Evolutionary conservation across 1,140 invertebrate species (phyloP).

Genomic region (Brachionus sp.): DNA sequence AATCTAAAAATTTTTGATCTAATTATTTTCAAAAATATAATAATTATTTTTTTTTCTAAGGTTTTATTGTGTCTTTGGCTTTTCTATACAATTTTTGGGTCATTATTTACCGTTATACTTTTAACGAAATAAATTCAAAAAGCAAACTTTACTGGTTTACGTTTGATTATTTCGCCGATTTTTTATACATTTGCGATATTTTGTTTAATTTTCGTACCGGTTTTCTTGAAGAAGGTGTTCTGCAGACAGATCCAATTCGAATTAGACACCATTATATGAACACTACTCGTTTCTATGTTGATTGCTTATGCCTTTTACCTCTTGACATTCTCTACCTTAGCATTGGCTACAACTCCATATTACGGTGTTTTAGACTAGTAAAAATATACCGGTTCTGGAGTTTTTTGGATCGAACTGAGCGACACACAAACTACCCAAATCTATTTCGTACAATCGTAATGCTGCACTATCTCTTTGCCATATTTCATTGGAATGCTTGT

Average conservation of each 20-base stretch:
- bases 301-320: constrained; percentile 91
- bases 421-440: constrained; percentile 97
- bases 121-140: constrained; percentile 72
- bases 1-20: too few species aligned
- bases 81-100: constrained; percentile 97
- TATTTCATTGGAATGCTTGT: constrained; percentile 99
- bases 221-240: constrained; percentile 88
- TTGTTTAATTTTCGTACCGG: constrained; percentile 94
- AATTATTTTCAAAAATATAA: constrained; percentile 52
- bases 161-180: constrained; percentile 91
- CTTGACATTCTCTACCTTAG: constrained; percentile 96
- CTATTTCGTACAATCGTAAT: constrained; percentile 84
- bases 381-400: constrained; percentile 98
- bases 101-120: constrained; percentile 95
- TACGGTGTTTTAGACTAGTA: constrained; percentile 90
- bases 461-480: constrained; percentile 91
- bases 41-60: constrained; percentile 70
- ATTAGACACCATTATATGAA: constrained; percentile 95
- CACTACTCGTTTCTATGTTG: constrained; percentile 96
- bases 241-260: constrained; percentile 89
- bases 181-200: constrained; percentile 91
- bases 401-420: constrained; percentile 94
- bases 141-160: constrained; percentile 90
- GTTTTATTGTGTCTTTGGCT: constrained; percentile 80
- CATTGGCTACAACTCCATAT: constrained; percentile 93